A percentile compares a stretch with the other conserved stretches of the same genome.
Conservation (phyloP, 2,113 vertebrate genomes). For the Tamias sibiricus region DNA sequence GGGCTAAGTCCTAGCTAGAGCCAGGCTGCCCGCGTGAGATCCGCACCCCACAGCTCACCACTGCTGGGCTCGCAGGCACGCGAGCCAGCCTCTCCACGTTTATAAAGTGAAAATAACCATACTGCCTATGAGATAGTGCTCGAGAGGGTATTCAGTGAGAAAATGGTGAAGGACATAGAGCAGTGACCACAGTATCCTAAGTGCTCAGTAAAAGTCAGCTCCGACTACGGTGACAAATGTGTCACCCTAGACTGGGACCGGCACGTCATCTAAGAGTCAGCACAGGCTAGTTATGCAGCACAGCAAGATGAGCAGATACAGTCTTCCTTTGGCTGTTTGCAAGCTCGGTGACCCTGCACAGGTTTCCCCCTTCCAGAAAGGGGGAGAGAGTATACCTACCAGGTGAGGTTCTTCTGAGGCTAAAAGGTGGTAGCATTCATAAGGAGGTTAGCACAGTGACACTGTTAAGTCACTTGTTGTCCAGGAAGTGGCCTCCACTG, state of each 20-base stretch:
- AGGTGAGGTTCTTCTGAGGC: neutral
- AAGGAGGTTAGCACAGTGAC: neutral
- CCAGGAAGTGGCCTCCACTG: neutral
- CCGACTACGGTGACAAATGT: neutral
- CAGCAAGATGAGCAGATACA: neutral
- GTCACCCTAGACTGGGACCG: neutral
- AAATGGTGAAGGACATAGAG: neutral
- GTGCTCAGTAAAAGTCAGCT: neutral
- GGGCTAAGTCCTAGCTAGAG: neutral
- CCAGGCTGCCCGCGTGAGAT: neutral
- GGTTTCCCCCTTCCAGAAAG: neutral
- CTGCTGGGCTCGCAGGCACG: neutral
- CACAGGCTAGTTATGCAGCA: neutral
- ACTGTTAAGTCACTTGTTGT: neutral
- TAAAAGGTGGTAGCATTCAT: neutral
- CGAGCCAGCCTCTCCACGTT: neutral
- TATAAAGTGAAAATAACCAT: neutral
- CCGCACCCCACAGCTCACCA: fast-evolving
- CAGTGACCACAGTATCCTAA: neutral
- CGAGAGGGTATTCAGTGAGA: neutral
- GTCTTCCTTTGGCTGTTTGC: neutral
- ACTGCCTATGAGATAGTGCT: neutral
- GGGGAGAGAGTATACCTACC: neutral
- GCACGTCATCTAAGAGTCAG: neutral
- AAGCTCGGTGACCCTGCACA: neutral